phyloP scores from a whole-genome alignment of 2,888 invertebrate species.

The Pristionchus fissidentatus region DNA sequence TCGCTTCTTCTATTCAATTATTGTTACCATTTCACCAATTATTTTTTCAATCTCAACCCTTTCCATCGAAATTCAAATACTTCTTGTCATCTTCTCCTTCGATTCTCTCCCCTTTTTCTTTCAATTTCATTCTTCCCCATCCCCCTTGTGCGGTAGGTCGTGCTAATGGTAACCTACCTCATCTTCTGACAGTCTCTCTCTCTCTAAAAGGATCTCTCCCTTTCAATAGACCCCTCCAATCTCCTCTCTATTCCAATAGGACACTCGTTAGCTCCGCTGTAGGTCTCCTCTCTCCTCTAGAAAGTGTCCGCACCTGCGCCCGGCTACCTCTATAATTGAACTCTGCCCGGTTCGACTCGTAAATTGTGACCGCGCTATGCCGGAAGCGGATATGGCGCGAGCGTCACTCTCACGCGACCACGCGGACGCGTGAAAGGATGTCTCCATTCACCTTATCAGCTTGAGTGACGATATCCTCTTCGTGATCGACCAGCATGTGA shows the following conservation, averaged over 20 bases:
- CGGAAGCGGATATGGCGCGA: constrained; percentile 23
- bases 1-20: no score
- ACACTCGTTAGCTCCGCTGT: constrained; percentile 28
- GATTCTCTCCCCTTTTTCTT: neutral
- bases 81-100: neutral
- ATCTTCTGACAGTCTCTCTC: neutral
- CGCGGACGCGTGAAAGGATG: neutral
- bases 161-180: neutral
- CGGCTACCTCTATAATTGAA: constrained; percentile 42
- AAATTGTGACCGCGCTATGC: constrained; percentile 37
- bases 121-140: neutral
- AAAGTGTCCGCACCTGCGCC: constrained; percentile 5
- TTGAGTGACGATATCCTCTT: constrained; percentile 25
- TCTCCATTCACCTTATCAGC: constrained; percentile 17
- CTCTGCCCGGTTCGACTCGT: constrained; percentile 10
- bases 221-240: constrained; percentile 34
- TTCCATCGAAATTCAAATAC: neutral
- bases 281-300: neutral
- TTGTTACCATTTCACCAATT: no score
- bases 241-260: neutral
- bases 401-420: no score
- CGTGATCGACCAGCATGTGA: neutral
- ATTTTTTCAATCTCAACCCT: neutral
- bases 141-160: neutral
- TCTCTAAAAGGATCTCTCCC: constrained; percentile 32